Percentiles rank a stretch among this genome's conserved stretches.
Conservation (phyloP, 2,113 vertebrate genomes). For the Rhabdomys dilectus region DNA sequence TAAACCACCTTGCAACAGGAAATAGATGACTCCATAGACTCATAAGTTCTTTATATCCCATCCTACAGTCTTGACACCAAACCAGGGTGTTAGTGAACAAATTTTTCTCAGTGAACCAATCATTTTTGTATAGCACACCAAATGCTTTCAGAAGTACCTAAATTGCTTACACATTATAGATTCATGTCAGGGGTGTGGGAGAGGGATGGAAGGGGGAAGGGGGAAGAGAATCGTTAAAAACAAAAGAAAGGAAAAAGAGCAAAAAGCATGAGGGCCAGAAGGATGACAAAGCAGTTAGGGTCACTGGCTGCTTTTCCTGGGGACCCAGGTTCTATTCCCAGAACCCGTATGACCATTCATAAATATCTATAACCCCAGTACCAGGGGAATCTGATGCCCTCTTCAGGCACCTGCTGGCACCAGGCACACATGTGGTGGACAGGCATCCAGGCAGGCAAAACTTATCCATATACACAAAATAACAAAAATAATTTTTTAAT, state of each 20-base stretch:
- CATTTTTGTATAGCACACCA: background rate
- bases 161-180: background rate
- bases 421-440: background rate
- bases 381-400: background rate
- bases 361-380: background rate
- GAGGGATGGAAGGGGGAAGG: background rate
- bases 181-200: background rate
- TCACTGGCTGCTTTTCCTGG: background rate
- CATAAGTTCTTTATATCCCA: background rate
- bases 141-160: background rate
- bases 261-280: background rate
- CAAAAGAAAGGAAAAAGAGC: background rate
- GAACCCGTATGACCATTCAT: background rate
- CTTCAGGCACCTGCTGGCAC: background rate
- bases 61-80: background rate
- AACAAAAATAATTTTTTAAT: background rate
- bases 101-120: background rate
- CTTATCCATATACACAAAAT: background rate
- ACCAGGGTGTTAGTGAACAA: background rate
- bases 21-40: background rate
- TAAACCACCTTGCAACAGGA: conserved; percentile 23
- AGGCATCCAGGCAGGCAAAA: background rate
- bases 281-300: background rate
- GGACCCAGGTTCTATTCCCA: background rate
- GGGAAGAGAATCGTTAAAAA: background rate